Evolutionary conservation across 2,888 invertebrate species (phyloP).

Genomic region (Catocala fraxini): DNA sequence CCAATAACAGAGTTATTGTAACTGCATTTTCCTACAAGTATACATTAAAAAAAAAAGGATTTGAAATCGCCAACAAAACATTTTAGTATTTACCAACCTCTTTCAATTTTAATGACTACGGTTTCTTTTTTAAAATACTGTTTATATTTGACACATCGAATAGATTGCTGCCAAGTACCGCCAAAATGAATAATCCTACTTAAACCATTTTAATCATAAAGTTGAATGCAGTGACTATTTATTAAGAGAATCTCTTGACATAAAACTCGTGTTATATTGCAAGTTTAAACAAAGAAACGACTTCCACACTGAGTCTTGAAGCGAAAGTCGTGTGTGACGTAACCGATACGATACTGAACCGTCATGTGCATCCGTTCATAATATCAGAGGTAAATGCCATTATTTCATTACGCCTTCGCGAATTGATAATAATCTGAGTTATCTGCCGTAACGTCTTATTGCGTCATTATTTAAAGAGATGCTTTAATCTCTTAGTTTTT

Average conservation of each 20-base stretch:
- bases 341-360: constrained; percentile 51
- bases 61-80: no score
- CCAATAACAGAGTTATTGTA: no score
- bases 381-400: constrained; percentile 55
- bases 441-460: constrained; percentile 35
- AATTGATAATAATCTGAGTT: constrained; percentile 52
- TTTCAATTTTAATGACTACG: no score
- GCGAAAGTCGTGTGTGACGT: constrained; percentile 56
- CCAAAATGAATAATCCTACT: no score
- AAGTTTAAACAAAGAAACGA: constrained; percentile 22
- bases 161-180: no score
- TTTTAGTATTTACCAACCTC: no score
- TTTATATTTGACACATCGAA: no score
- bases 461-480: constrained; percentile 41
- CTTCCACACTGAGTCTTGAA: constrained; percentile 24
- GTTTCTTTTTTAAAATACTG: no score
- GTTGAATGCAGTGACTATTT: no score
- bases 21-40: no score
- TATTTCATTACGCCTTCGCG: constrained; percentile 58
- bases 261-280: constrained; percentile 11
- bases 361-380: constrained; percentile 54
- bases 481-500: constrained; percentile 24
- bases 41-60: no score
- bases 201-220: background rate
- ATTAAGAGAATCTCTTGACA: background rate